Evolutionary conservation across 2,113 vertebrate genomes (phyloP).

Genomic region (Campylorhamphus procurvoides): DNA sequence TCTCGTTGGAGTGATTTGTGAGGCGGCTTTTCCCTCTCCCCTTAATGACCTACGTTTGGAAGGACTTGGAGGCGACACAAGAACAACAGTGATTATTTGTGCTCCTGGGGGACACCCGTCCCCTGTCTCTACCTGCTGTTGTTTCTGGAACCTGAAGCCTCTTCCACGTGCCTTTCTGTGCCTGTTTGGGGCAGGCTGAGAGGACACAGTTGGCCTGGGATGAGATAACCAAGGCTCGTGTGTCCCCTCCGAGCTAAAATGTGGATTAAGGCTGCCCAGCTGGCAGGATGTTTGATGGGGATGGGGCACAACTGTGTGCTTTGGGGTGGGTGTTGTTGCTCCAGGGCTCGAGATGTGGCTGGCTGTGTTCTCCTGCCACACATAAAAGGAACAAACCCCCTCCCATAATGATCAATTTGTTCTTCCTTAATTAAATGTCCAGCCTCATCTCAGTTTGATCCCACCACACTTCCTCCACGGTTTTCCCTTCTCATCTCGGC

Average conservation of each 20-base stretch:
- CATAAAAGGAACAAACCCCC: background rate
- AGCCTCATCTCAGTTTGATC: background rate
- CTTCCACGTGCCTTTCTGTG: background rate
- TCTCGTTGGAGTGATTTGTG: constrained; percentile 46
- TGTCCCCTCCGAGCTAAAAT: background rate
- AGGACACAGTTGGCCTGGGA: background rate
- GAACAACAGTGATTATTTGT: constrained; percentile 66
- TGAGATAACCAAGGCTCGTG: background rate
- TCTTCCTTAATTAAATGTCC: background rate
- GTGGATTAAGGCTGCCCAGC: background rate
- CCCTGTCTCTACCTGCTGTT: constrained; percentile 56
- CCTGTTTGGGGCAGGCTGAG: background rate
- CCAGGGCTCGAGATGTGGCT: background rate
- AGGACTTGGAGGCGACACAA: constrained; percentile 62
- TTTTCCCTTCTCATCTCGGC: background rate
- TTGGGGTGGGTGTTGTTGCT: background rate
- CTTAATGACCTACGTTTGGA: background rate
- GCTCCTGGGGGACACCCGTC: constrained; percentile 32
- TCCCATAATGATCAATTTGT: background rate
- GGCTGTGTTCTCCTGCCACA: background rate
- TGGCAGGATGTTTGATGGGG: background rate
- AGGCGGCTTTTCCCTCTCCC: constrained; percentile 19
- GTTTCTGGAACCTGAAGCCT: constrained; percentile 44
- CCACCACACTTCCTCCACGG: background rate
- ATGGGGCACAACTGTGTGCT: background rate